A percentile compares a stretch with the other conserved stretches of the same genome.
phyloP scores from a whole-genome alignment of 2,797 vertebrate genomes.

The Decapterus maruadsi region DNA sequence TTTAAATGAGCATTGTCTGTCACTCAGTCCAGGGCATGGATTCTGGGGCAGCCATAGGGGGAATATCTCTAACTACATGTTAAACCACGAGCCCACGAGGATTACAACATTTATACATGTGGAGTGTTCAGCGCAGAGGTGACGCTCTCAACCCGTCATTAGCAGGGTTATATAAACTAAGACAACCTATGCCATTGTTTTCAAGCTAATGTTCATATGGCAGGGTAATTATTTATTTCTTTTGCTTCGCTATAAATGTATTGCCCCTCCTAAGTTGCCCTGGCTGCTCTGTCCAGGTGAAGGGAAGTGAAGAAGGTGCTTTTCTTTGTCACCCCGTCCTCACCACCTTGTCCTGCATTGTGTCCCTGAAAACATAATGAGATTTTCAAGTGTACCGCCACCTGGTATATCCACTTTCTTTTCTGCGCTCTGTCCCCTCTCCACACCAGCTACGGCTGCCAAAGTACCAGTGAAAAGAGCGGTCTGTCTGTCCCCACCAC shows the following conservation, averaged over 20 bases:
- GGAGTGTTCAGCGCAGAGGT: slow-evolving; percentile 9
- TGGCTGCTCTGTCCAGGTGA: slow-evolving; percentile 41
- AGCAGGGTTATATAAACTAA: background rate
- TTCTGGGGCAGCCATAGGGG: slow-evolving; percentile 76
- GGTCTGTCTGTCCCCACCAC: slow-evolving; percentile 18
- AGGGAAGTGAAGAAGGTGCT: slow-evolving; percentile 41
- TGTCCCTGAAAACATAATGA: slow-evolving; percentile 75
- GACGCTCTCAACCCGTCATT: background rate
- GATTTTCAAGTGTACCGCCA: slow-evolving; percentile 78
- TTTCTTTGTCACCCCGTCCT: slow-evolving; percentile 54
- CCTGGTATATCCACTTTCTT: slow-evolving; percentile 75
- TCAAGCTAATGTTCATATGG: background rate
- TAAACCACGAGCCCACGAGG: slow-evolving; percentile 14
- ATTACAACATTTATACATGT: slow-evolving; percentile 8
- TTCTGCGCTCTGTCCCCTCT: slow-evolving; percentile 41
- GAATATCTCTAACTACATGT: slow-evolving; percentile 90
- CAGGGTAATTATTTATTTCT: too few relatives aligned
- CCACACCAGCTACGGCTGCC: slow-evolving; percentile 52
- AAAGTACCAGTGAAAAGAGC: slow-evolving; percentile 52
- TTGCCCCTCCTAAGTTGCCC: background rate
- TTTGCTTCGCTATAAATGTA: background rate
- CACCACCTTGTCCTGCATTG: slow-evolving; percentile 65
- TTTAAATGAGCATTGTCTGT: slow-evolving; percentile 99
- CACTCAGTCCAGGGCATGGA: slow-evolving; percentile 80
- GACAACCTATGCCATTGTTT: background rate